Evolutionary conservation across 2,888 invertebrate genomes (phyloP).

Genomic region (Drosophila anomalipes): DNA sequence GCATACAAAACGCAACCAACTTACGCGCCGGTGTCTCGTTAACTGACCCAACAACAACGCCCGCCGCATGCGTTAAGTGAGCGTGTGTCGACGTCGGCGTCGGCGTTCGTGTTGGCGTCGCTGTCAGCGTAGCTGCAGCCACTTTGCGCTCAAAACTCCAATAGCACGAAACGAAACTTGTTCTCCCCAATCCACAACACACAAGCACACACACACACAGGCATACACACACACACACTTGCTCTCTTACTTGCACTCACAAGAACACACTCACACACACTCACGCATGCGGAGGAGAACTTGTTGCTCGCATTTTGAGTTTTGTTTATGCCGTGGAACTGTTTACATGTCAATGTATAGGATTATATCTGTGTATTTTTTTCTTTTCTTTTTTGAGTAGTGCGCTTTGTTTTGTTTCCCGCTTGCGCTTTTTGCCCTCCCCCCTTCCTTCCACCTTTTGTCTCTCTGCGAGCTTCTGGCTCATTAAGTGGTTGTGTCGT

Average conservation of each 20-base stretch:
- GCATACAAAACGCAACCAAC: conserved; percentile 72
- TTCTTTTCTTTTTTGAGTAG: conserved; percentile 15
- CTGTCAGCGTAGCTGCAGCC: conserved; percentile 47
- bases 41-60: conserved; percentile 75
- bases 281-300: conserved; percentile 44
- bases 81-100: conserved; percentile 10
- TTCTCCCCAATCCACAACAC: conserved; percentile 54
- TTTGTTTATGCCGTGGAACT: conserved; percentile 48
- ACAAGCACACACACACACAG: conserved; percentile 8
- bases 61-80: conserved; percentile 64
- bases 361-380: conserved; percentile 2
- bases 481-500: conserved; percentile 79
- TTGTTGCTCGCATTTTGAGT: conserved; percentile 60
- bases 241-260: conserved; percentile 10
- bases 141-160: conserved; percentile 71
- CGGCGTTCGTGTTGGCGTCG: conserved; percentile 8
- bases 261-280: conserved; percentile 22
- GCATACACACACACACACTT: conserved; percentile 31
- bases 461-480: conserved; percentile 39
- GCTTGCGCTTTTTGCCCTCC: conserved; percentile 3
- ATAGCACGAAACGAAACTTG: conserved; percentile 71
- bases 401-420: conserved; percentile 19
- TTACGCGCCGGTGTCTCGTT: conserved; percentile 74
- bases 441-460: conserved; percentile 1
- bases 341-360: conserved; percentile 21